A percentile compares a stretch with the other conserved stretches of the same genome.
These are phyloP conservation scores for Cephalopterus ornatus DNA, from an alignment of 2,113 vertebrate genomes.

Conservation along the genomic window DNA sequence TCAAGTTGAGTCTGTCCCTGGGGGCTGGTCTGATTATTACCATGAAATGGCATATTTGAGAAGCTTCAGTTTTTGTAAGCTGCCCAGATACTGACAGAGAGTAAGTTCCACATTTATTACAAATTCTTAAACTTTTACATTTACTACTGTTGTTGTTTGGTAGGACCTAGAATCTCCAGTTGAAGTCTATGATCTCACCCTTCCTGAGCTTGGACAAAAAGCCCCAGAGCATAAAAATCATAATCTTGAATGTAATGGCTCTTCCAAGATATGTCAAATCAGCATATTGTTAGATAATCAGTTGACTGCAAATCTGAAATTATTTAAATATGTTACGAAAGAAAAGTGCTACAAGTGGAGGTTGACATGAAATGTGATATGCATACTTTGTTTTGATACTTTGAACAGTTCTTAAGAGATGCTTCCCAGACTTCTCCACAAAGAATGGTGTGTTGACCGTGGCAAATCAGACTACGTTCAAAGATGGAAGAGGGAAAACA, in stretches of 20 bases:
- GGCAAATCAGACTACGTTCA: constrained; percentile 83
- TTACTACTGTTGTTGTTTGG: background rate
- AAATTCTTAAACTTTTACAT: background rate
- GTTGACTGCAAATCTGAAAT: background rate
- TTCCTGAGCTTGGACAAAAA: background rate
- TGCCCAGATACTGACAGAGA: background rate
- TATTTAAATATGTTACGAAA: background rate
- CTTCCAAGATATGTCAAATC: background rate
- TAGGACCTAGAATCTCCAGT: background rate
- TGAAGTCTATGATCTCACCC: background rate
- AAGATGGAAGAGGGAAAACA: constrained; percentile 80
- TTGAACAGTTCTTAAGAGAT: constrained; percentile 88
- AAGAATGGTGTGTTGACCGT: constrained; percentile 85
- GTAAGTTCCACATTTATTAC: background rate
- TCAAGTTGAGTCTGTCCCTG: background rate
- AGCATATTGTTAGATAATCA: background rate
- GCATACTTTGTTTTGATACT: constrained; percentile 43
- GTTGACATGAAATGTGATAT: background rate
- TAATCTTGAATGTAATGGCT: background rate
- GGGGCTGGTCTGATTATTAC: background rate
- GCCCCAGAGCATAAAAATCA: background rate
- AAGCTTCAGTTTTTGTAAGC: background rate
- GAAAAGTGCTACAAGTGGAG: background rate
- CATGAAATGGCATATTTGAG: background rate
- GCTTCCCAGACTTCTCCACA: constrained; percentile 91